Conservation (phyloP, 2,797 vertebrate species). For the Luscinia megarhynchos region DNA sequence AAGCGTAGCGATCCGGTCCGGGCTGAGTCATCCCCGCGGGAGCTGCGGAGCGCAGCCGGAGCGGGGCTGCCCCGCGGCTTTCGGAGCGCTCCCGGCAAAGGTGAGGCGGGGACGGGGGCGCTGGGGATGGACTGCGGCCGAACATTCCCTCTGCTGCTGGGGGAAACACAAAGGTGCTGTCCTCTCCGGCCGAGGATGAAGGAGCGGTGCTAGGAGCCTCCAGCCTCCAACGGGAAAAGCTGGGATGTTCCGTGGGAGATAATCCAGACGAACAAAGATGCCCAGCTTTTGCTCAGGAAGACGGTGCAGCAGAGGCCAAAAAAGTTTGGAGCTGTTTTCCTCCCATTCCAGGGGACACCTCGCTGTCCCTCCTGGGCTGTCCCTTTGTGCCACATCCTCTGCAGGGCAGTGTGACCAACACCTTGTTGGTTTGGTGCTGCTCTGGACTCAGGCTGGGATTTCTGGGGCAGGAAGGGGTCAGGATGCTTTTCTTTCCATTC, state of each 20-base stretch:
- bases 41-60: background rate
- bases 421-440: background rate
- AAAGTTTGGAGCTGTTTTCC: background rate
- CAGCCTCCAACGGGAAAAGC: rapidly evolving
- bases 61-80: background rate
- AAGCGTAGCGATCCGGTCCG: background rate
- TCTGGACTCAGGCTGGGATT: background rate
- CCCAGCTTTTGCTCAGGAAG: background rate
- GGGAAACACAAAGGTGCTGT: background rate
- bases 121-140: rapidly evolving
- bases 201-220: background rate
- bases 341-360: rapidly evolving
- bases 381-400: rapidly evolving
- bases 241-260: background rate
- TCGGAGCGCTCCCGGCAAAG: background rate
- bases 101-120: background rate
- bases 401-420: background rate
- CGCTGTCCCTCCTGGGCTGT: background rate
- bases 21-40: background rate
- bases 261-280: background rate
- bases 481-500: rapidly evolving
- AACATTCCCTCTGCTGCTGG: rapidly evolving
- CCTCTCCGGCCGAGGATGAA: rapidly evolving
- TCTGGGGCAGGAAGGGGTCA: background rate
- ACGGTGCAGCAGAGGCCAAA: background rate